Base-by-base conservation (phyloP, 2,888 invertebrate species). In the Spicauda simplicius region DNA sequence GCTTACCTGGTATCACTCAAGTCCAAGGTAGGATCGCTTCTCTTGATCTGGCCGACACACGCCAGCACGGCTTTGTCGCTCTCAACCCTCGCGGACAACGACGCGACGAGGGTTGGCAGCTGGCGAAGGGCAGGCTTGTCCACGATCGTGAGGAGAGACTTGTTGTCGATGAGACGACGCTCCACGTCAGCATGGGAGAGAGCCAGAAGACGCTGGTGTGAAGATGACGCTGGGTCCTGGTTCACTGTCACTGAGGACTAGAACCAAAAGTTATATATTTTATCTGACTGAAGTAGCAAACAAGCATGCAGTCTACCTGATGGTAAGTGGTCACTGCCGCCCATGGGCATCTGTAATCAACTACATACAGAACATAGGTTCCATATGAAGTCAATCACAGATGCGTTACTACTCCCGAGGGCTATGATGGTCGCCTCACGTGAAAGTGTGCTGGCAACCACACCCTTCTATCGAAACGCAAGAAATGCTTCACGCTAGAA, bases 141-240 rank as follows among this genome's bases (percentile, higher is more conserved):
- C 75, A 98, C 93, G 69, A 97, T 96, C 56, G 98, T 98, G 71
- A 98, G 93, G 48, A 98, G 91, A 0, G 97, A 97, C 88, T 98
- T 98, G 90, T 98, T 98, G 90, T 98, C 98, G 78, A 98, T 98
- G 64, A 98, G 94, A 0, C 98, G 93, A 74, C 97, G 96, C 84
- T 98, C 98, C 60, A 98, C 97, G 82, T 98, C 98, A 10, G 95
- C 95, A 79, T 97, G 96, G 61, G 96, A 96, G 67, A 98, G 94
- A 60, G 97, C 97, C 72, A 98, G 91, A 57, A 98, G 95, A 25
- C 98, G 94, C 87, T 98, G 98, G 91, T 98, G 98, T 53, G 97
- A 97, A 0, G 97, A 97, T 48, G 96, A 96, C 0, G 97, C 97
- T 20, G 97, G 97, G 70, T 96, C 96, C 75, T 95, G 95, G 77